Evolutionary conservation across 2,797 vertebrate genomes (phyloP).

Genomic region (Hozukius guyotensis): DNA sequence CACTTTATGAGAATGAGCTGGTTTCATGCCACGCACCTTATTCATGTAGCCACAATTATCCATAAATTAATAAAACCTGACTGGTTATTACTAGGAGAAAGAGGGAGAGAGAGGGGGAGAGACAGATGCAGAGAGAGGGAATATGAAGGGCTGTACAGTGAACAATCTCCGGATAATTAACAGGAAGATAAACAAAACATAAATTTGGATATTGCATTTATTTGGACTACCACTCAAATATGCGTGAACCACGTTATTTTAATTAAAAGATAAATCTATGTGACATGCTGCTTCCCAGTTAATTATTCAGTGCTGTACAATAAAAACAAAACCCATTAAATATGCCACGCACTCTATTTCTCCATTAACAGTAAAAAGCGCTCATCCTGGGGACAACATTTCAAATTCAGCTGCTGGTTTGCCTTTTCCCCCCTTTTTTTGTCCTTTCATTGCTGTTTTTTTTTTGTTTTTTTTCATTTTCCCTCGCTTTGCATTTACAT

Average conservation of each 20-base stretch:
- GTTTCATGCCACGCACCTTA: constrained; percentile 74
- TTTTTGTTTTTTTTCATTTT: constrained; percentile 16
- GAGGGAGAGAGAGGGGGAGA: constrained; percentile 47
- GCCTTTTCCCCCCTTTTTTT: constrained; percentile 33
- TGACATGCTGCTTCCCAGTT: constrained; percentile 99
- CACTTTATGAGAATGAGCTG: constrained; percentile 74
- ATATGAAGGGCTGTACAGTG: constrained; percentile 89
- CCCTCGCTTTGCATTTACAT: constrained; percentile 38
- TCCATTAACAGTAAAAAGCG: constrained; percentile 99
- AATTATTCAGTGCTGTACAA: constrained; percentile 99
- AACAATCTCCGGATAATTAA: constrained; percentile 99
- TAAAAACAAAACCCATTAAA: constrained; percentile 99
- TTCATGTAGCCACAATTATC: constrained; percentile 82
- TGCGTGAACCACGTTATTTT: constrained; percentile 99
- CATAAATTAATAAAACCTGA: constrained; percentile 89
- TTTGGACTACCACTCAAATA: constrained; percentile 99
- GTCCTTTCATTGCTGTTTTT: constrained; percentile 49
- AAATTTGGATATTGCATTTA: constrained; percentile 99
- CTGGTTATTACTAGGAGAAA: constrained; percentile 88
- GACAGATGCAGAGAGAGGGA: constrained; percentile 76
- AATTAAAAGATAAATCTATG: constrained; percentile 99
- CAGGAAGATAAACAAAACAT: constrained; percentile 99
- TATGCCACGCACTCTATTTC: constrained; percentile 99
- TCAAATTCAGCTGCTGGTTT: constrained; percentile 81
- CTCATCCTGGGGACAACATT: constrained; percentile 96